Base-by-base conservation (phyloP, 2,888 invertebrate species). In the Clanis bilineata region DNA sequence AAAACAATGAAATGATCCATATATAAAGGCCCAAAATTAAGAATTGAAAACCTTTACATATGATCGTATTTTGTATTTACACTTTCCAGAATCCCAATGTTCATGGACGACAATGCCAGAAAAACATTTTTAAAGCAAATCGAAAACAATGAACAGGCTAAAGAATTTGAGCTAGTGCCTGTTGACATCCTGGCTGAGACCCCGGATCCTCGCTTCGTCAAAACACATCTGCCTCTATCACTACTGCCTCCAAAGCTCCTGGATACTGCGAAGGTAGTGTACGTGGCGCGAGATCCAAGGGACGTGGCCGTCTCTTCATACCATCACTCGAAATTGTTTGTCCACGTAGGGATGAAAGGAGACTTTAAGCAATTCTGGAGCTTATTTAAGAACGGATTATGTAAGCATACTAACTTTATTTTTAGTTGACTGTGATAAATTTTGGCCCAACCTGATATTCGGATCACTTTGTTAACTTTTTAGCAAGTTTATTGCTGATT, bases 251-350 rank as follows among this genome's bases (percentile, higher is more conserved):
- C 93, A 1, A 85, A 90, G 64, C 78, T 94, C 3, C 76, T 94
- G 65, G 82, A 92, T 38, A 62, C 70, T 68, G 63, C 83, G 18
- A 74, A 95, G 93, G 85, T 96, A 0, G 93, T 97, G 57, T 97
- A 96, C 73, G 94, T 97, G 0, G 95, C 95, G 0, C 90, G 97
- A 62, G 95, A 97, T 85, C 96, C 96, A 0, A 95, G 95, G 80
- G 97, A 97, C 81, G 95, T 96, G 0, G 94, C 94, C 0, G 95
- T 96, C 0, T 97, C 97, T 0, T 96, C 93, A 77, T 97, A 94
- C 74, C 94, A 96, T 76, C 92, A 96, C 58, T 95, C 95, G 77
- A 88, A 93, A 57, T 79, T 94, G 1, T 93, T 94, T 60, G 88
- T 88, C 55, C 92, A 94, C 0, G 93, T 94, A 67, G 94, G 93